Percentiles rank a stretch among this genome's conserved stretches.
phyloP scores from a whole-genome alignment of 37 sponge, comb jelly and placozoan species.

The Amphimedon queenslandica region DNA sequence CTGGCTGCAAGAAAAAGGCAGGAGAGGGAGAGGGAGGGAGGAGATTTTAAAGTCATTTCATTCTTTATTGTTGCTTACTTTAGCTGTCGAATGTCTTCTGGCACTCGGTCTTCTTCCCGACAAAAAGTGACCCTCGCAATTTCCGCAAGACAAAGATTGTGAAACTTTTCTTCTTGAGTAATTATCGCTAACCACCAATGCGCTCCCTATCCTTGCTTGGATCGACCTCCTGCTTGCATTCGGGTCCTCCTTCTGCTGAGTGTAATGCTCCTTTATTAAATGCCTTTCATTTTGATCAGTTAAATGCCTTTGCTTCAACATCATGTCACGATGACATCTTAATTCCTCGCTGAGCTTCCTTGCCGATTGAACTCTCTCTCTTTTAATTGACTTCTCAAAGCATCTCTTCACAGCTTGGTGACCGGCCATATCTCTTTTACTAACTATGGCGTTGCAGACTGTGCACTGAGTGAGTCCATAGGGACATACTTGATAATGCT shows the following conservation, averaged over 20 bases:
- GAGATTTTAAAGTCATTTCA: too few species aligned
- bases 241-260: conserved; percentile 6
- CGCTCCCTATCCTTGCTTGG: conserved; percentile 59
- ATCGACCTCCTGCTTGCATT: conserved; percentile 12
- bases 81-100: conserved; percentile 45
- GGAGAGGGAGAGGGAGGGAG: too few species aligned
- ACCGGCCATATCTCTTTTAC: conserved; percentile 37
- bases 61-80: conserved; percentile 21
- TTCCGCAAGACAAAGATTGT: conserved; percentile 50
- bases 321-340: conserved; percentile 31
- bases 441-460: conserved; percentile 38
- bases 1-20: conserved; percentile 10
- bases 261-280: conserved; percentile 35
- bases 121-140: conserved; percentile 46
- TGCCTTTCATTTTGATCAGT: conserved; percentile 72
- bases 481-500: conserved; percentile 45
- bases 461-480: conserved; percentile 41
- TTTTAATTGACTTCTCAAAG: conserved; percentile 50
- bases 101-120: conserved; percentile 49
- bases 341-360: conserved; percentile 33
- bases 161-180: conserved; percentile 60
- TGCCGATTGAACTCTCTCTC: conserved; percentile 52
- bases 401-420: conserved; percentile 68
- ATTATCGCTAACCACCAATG: conserved; percentile 27
- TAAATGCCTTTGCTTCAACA: conserved; percentile 41